Evolutionary conservation across 2,797 vertebrate species (phyloP).

Genomic region (Propithecus perrieri): DNA sequence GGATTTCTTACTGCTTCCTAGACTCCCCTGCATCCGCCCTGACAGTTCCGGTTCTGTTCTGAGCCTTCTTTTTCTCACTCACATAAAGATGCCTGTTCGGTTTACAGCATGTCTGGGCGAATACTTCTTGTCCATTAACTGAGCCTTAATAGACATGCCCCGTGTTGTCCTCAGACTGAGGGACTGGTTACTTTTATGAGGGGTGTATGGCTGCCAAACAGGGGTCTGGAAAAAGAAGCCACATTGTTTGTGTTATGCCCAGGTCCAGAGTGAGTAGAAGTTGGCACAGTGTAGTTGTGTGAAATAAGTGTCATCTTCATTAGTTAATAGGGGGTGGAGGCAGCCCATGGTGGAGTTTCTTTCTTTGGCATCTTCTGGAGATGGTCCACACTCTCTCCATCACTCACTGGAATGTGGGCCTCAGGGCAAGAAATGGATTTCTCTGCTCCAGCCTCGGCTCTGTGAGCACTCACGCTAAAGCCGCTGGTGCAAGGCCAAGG

Average conservation of each 20-base stretch:
- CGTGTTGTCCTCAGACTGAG: neutral
- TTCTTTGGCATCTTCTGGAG: neutral
- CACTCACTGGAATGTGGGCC: neutral
- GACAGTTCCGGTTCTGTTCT: neutral
- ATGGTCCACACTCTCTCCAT: neutral
- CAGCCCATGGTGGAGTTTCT: neutral
- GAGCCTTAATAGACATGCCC: neutral
- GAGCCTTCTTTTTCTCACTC: neutral
- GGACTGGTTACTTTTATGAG: neutral
- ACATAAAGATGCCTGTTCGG: neutral
- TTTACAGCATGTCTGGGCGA: neutral
- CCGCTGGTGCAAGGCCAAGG: neutral
- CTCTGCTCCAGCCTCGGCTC: neutral
- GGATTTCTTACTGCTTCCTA: neutral
- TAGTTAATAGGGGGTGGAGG: neutral
- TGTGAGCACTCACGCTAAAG: neutral
- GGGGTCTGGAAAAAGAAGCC: neutral
- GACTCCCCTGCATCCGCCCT: neutral
- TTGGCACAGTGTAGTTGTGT: neutral
- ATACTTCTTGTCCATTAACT: neutral
- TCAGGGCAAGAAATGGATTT: neutral
- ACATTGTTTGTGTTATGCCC: neutral
- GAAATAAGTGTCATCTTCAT: neutral
- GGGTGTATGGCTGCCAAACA: neutral
- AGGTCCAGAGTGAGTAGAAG: neutral